Evolutionary conservation across 2,113 vertebrate species (phyloP).

Genomic region (Grammomys surdaster): DNA sequence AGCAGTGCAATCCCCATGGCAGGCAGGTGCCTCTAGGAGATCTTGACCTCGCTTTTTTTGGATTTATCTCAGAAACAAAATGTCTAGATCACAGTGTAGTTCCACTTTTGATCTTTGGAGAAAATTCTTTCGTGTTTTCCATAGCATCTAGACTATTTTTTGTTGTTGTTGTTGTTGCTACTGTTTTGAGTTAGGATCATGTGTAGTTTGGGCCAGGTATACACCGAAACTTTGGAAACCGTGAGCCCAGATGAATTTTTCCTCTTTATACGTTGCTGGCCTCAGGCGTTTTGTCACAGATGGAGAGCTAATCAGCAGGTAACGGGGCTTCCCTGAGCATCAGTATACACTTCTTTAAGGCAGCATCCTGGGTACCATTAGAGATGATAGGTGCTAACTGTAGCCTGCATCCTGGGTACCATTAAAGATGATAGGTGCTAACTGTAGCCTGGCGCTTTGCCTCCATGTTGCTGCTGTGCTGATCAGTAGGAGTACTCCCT

Average conservation of each 20-base stretch:
- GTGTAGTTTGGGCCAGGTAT: background rate
- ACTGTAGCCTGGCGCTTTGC: background rate
- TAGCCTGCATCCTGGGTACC: no score
- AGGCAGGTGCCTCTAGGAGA: rapidly evolving
- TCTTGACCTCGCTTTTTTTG: background rate
- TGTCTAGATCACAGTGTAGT: background rate
- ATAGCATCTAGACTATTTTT: background rate
- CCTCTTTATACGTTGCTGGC: background rate
- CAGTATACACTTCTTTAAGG: background rate
- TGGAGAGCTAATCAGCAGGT: no score
- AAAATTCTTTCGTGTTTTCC: background rate
- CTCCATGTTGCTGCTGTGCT: no score
- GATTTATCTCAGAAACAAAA: background rate
- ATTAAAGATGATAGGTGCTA: rapidly evolving
- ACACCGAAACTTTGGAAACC: background rate
- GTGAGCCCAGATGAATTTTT: background rate
- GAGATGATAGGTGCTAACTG: rapidly evolving
- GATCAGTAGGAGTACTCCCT: background rate
- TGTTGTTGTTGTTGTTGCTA: background rate
- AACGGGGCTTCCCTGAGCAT: background rate
- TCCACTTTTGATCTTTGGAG: background rate
- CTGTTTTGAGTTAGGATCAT: background rate
- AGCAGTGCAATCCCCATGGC: rapidly evolving
- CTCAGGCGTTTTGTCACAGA: background rate
- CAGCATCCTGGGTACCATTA: no score